A percentile compares a stretch with the other conserved stretches of the same genome.
These are phyloP conservation scores for Caenorhabditis angaria DNA, from an alignment of 2,888 invertebrate genomes.

Conservation along the genomic window DNA sequence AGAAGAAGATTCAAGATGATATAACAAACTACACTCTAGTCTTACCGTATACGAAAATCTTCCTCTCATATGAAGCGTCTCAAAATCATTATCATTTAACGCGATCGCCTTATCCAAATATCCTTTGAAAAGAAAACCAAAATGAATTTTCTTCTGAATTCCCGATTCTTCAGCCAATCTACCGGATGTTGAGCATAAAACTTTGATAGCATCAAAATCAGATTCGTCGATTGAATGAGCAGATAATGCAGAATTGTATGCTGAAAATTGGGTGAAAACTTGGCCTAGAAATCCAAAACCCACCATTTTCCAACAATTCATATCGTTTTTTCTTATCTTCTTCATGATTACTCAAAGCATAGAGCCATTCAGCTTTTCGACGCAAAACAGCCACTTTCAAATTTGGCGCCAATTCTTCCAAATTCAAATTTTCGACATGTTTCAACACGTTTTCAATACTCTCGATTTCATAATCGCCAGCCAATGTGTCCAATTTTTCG, in stretches of 20 bases:
- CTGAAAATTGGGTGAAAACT: slow-evolving; percentile 11
- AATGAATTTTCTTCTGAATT: slow-evolving; percentile 36
- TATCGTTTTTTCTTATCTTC: slow-evolving; percentile 22
- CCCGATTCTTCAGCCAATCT: slow-evolving; percentile 49
- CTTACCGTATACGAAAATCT: slow-evolving; percentile 47
- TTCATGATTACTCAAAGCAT: slow-evolving; percentile 31
- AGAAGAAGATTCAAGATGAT: not conserved
- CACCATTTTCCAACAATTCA: slow-evolving; percentile 33
- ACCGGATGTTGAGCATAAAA: slow-evolving; percentile 44
- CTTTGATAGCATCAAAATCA: slow-evolving; percentile 27
- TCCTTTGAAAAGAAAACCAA: slow-evolving; percentile 48
- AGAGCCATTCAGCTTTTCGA: slow-evolving; percentile 37
- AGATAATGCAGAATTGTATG: slow-evolving; percentile 21
- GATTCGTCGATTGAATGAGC: slow-evolving; percentile 22
- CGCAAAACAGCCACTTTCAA: slow-evolving; percentile 19
- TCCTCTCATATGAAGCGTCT: slow-evolving; percentile 49
- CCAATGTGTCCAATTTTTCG: slow-evolving; percentile 18
- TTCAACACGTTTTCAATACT: slow-evolving; percentile 9
- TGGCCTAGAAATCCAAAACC: not conserved
- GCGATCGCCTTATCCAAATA: slow-evolving; percentile 43
- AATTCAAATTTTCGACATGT: slow-evolving; percentile 10
- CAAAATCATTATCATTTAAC: slow-evolving; percentile 35
- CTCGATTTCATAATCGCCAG: slow-evolving; percentile 6
- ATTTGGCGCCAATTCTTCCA: slow-evolving; percentile 11
- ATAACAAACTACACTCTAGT: slow-evolving; percentile 2